These are phyloP conservation scores for Podarcis cretensis DNA, from an alignment of 2,113 vertebrate genomes.

Conservation along the genomic window DNA sequence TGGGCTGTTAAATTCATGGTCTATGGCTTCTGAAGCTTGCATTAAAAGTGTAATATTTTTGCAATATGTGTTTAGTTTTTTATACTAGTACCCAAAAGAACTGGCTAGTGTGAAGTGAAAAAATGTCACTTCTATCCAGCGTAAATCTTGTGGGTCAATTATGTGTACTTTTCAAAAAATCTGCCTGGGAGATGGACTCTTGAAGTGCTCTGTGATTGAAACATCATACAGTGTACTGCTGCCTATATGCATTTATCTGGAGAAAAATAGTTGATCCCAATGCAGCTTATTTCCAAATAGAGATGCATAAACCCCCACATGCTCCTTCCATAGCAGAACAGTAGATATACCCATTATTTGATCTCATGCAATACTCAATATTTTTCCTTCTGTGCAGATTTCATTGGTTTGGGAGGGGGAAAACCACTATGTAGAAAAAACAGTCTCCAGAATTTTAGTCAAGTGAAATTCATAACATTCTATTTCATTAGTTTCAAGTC, in stretches of 20 bases:
- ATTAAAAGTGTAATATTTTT: too few species aligned
- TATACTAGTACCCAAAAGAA: not conserved
- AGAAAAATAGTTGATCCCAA: too few species aligned
- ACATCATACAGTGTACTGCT: not conserved
- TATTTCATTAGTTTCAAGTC: not conserved
- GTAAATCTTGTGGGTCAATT: not conserved
- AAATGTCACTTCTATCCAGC: not conserved
- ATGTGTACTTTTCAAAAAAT: not conserved
- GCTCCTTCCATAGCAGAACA: not conserved
- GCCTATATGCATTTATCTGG: not conserved
- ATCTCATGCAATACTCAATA: not conserved
- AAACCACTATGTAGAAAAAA: not conserved
- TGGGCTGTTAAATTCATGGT: too few species aligned
- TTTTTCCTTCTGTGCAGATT: not conserved
- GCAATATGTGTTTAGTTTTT: too few species aligned
- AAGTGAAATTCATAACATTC: not conserved
- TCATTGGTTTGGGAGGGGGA: not conserved
- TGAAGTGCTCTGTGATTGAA: not conserved
- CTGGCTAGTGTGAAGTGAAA: not conserved
- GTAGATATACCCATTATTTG: not conserved
- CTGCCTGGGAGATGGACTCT: not conserved
- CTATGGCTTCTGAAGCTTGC: too few species aligned
- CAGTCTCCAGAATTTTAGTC: not conserved
- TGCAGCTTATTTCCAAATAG: too few species aligned
- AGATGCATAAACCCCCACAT: too few species aligned